Percentiles rank a stretch among this genome's conserved stretches.
Evolutionary conservation across 2,113 vertebrate genomes (phyloP).

Genomic region (Carassius auratus): DNA sequence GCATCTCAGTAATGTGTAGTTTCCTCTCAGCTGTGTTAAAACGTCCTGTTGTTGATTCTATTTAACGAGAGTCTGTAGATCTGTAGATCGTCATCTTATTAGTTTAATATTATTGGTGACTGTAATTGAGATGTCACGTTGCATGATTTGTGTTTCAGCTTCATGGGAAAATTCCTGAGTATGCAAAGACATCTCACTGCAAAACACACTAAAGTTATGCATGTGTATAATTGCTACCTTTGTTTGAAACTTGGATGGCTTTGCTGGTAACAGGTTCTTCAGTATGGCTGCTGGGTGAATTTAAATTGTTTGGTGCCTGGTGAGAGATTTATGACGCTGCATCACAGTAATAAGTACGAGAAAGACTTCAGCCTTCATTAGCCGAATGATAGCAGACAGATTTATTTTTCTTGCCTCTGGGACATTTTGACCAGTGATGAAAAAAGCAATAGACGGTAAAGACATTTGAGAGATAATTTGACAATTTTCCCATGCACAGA

Average conservation of each 20-base stretch:
- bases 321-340: not conserved
- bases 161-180: slow-evolving; percentile 42
- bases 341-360: not conserved
- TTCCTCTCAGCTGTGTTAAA: not conserved
- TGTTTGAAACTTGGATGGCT: not conserved
- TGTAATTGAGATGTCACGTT: not conserved
- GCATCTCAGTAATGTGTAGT: not conserved
- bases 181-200: slow-evolving; percentile 29
- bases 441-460: not conserved
- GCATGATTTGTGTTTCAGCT: slow-evolving; percentile 13
- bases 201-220: slow-evolving; percentile 28
- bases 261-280: slow-evolving; percentile 17
- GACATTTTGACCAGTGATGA: slow-evolving; percentile 8
- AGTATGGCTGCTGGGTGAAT: not conserved
- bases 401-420: not conserved
- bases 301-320: not conserved
- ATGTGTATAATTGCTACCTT: slow-evolving; percentile 17
- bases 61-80: not conserved
- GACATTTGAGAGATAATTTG: slow-evolving; percentile 9
- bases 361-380: slow-evolving; percentile 16
- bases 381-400: not conserved
- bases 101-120: not conserved
- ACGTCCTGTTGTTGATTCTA: slow-evolving; percentile 8
- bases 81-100: not conserved
- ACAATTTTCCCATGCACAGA: not conserved